phyloP scores from a whole-genome alignment of 2,888 invertebrate genomes.

The Frankliniella fusca region DNA sequence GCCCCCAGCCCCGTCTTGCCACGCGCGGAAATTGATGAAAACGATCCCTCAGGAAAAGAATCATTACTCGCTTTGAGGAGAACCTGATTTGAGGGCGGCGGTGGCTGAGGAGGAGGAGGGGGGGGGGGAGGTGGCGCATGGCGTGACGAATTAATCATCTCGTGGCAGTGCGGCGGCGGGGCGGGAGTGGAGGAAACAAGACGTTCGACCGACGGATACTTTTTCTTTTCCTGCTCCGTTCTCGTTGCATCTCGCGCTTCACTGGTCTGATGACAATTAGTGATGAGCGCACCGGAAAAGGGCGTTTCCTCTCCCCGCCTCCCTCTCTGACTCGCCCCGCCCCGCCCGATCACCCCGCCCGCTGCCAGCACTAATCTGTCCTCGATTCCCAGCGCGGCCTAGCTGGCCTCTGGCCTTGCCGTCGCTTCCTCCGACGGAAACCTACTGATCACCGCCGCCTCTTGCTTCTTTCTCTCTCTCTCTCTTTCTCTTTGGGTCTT shows the following conservation, averaged over 20 bases:
- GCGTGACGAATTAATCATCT: no score
- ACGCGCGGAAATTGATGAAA: not conserved
- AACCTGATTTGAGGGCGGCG: no score
- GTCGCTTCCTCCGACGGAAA: not conserved
- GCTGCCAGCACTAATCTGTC: not conserved
- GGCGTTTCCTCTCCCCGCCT: not conserved
- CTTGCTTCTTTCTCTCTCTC: not conserved
- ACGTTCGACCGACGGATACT: no score
- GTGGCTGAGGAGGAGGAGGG: no score
- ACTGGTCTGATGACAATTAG: no score
- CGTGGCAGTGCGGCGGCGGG: no score
- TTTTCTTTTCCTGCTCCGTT: not conserved
- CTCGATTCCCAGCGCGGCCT: not conserved
- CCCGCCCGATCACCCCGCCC: not conserved
- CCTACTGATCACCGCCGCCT: conserved; percentile 7
- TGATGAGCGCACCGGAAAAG: not conserved
- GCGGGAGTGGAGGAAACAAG: no score
- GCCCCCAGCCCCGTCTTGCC: not conserved
- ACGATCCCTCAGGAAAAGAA: not conserved
- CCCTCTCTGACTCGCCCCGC: not conserved
- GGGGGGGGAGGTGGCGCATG: no score
- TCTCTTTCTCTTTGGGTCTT: not conserved
- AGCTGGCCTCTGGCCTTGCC: not conserved
- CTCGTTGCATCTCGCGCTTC: not conserved
- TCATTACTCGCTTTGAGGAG: no score